phyloP scores from a whole-genome alignment of 1,140 invertebrate species.

The Apolygus lucorum region DNA sequence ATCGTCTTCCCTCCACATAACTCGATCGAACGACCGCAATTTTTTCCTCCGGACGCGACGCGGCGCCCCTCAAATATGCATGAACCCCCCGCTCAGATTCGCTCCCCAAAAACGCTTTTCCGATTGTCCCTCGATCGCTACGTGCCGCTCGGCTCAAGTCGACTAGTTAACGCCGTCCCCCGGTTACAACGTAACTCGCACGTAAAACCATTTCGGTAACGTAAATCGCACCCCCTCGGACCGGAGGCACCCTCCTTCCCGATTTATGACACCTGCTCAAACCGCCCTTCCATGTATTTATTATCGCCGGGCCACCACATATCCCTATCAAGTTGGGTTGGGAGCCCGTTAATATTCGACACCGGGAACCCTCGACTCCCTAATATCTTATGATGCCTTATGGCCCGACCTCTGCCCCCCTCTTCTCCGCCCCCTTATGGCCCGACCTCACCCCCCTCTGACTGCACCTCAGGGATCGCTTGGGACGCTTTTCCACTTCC shows the following conservation, averaged over 20 bases:
- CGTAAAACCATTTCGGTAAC: background rate
- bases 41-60: too few relatives aligned
- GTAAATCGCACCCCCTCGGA: background rate
- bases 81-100: background rate
- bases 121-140: background rate
- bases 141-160: background rate
- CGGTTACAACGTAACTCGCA: background rate
- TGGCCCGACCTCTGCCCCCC: background rate
- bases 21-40: too few relatives aligned
- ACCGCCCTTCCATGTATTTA: constrained; percentile 18
- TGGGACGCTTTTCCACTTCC: background rate
- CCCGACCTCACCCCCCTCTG: background rate
- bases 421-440: background rate
- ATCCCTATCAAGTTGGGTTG: constrained; percentile 11
- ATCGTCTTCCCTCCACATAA: too few relatives aligned
- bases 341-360: constrained; percentile 19
- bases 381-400: constrained; percentile 21
- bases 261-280: constrained; percentile 23
- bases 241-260: background rate
- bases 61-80: background rate
- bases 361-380: background rate
- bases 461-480: constrained; percentile 11
- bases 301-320: constrained; percentile 17
- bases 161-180: background rate
- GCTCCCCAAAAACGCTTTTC: background rate